phyloP scores from a whole-genome alignment of 2,797 vertebrate species.

The Otus scops region DNA sequence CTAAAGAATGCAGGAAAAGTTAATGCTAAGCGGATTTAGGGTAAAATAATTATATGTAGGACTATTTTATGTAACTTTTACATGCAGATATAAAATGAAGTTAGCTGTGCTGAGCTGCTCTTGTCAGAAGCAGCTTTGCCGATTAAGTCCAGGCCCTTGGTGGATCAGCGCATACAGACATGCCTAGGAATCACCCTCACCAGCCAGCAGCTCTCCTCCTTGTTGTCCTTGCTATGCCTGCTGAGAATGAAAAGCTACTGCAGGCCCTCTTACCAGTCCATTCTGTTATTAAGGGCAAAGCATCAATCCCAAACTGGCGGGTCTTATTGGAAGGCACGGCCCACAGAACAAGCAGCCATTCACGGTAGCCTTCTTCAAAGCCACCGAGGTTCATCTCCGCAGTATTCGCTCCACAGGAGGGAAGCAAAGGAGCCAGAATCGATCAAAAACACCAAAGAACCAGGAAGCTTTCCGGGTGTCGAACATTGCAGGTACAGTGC shows the following conservation, averaged over 20 bases:
- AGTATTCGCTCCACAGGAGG: conserved; percentile 86
- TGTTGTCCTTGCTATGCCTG: rapidly evolving
- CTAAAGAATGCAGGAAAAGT: conserved; percentile 72
- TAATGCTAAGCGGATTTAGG: conserved; percentile 23
- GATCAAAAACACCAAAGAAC: conserved; percentile 88
- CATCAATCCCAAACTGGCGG: conserved; percentile 90
- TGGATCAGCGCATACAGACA: rapidly evolving
- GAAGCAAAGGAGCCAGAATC: conserved; percentile 90
- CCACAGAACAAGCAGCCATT: conserved; percentile 98
- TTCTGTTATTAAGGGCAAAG: conserved; percentile 84
- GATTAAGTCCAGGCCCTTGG: not conserved
- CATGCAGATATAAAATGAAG: not conserved
- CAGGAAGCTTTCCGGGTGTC: conserved; percentile 91
- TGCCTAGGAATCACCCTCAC: not conserved
- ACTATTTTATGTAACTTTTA: conserved; percentile 36
- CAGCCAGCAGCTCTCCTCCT: not conserved
- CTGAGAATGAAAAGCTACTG: not conserved
- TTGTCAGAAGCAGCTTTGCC: not conserved
- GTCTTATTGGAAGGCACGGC: conserved; percentile 90
- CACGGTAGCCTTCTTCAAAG: conserved; percentile 98
- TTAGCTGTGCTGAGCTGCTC: not conserved
- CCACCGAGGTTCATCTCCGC: conserved; percentile 93
- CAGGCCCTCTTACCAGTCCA: not conserved
- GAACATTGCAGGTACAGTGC: conserved; percentile 85
- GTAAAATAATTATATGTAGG: not conserved